A percentile compares a stretch with the other conserved stretches of the same genome.
Evolutionary conservation across 2,888 invertebrate genomes (phyloP).

Genomic region (Rhagonycha lutea): DNA sequence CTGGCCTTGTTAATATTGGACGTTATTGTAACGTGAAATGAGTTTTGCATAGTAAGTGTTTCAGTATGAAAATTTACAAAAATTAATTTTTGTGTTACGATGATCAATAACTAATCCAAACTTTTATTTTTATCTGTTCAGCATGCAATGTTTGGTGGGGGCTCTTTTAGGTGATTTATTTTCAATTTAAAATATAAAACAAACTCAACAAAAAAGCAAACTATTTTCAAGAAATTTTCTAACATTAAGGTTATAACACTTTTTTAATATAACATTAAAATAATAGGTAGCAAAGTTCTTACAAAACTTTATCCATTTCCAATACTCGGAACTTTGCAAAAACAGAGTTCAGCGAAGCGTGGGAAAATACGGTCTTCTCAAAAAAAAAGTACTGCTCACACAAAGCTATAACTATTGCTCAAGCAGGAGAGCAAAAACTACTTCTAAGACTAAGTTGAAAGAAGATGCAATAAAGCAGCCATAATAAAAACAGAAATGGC

Average conservation of each 20-base stretch:
- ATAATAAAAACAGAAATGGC: conserved; percentile 7
- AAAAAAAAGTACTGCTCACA: conserved; percentile 34
- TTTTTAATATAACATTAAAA: conserved; percentile 25
- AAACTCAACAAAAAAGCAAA: background rate
- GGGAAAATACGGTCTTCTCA: conserved; percentile 36
- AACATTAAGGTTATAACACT: conserved; percentile 6
- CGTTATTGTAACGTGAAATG: background rate
- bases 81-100: background rate
- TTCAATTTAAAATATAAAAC: conserved; percentile 1
- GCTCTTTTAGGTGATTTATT: background rate
- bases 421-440: conserved; percentile 35
- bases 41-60: background rate
- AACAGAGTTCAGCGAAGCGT: conserved; percentile 34
- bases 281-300: conserved; percentile 23
- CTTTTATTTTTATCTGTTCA: background rate
- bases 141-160: background rate
- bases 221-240: background rate
- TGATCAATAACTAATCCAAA: background rate
- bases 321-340: conserved; percentile 36
- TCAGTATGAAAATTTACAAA: background rate
- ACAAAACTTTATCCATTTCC: conserved; percentile 37
- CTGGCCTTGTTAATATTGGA: background rate
- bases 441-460: conserved; percentile 22
- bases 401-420: conserved; percentile 39
- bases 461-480: conserved; percentile 16